Evolutionary conservation across 2,888 invertebrate species (phyloP).

Genomic region (Ochlodes sylvanus): DNA sequence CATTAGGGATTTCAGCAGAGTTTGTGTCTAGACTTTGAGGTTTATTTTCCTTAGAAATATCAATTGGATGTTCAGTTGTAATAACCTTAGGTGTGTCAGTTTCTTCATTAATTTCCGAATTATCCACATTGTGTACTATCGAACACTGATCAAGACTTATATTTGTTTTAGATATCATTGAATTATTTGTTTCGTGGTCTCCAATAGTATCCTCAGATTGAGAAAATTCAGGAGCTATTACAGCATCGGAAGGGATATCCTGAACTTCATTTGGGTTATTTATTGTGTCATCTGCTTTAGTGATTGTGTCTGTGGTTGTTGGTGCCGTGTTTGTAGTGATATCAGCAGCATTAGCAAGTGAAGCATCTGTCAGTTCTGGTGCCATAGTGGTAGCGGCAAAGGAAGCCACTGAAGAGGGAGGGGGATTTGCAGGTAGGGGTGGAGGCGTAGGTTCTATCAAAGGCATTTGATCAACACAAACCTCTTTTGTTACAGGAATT

Average conservation of each 20-base stretch:
- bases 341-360: slow-evolving; percentile 73
- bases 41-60: not conserved
- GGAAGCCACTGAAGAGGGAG: slow-evolving; percentile 90
- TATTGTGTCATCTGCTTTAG: slow-evolving; percentile 53
- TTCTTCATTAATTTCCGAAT: slow-evolving; percentile 9
- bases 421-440: slow-evolving; percentile 90
- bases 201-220: slow-evolving; percentile 21
- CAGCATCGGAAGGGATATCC: slow-evolving; percentile 16
- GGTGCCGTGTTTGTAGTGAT: slow-evolving; percentile 60
- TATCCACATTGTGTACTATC: slow-evolving; percentile 4
- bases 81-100: not conserved
- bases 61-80: not conserved
- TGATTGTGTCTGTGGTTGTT: slow-evolving; percentile 55
- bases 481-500: slow-evolving; percentile 79
- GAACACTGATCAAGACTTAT: not conserved
- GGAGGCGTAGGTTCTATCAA: slow-evolving; percentile 88
- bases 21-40: not conserved
- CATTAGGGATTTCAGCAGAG: not conserved
- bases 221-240: slow-evolving; percentile 31
- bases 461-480: slow-evolving; percentile 85
- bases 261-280: slow-evolving; percentile 46
- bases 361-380: slow-evolving; percentile 77
- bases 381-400: slow-evolving; percentile 90
- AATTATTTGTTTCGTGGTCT: slow-evolving; percentile 28
- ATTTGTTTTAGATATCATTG: slow-evolving; percentile 24